Percentiles rank a stretch among this genome's conserved stretches.
Conservation (phyloP, 2,888 invertebrate species). For the Drosophila stalkeri region DNA sequence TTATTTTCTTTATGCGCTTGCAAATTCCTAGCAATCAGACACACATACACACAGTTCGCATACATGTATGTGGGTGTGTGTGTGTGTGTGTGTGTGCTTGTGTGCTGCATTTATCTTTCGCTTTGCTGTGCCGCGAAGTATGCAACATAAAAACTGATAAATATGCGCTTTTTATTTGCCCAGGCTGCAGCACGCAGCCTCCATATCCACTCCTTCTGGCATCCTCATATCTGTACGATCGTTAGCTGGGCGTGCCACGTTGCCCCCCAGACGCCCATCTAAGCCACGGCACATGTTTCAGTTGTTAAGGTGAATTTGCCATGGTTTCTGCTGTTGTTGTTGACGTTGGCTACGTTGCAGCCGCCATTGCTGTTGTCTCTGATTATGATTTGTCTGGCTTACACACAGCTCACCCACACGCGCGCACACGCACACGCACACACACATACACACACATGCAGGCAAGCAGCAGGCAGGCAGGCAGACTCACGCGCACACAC, state of each 20-base stretch:
- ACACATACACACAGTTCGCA: neutral
- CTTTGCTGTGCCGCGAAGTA: conserved; percentile 59
- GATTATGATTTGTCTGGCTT: conserved; percentile 78
- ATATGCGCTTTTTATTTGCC: conserved; percentile 63
- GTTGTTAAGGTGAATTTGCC: conserved; percentile 64
- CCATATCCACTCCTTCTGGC: neutral
- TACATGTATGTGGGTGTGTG: neutral
- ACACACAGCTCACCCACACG: conserved; percentile 33
- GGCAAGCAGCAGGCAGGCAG: neutral
- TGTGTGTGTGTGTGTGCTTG: neutral
- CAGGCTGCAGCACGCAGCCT: conserved; percentile 28
- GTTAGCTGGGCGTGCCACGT: conserved; percentile 44
- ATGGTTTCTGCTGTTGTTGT: conserved; percentile 34
- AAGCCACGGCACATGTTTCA: conserved; percentile 37
- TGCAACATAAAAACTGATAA: conserved; percentile 69
- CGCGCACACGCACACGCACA: conserved; percentile 12
- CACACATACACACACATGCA: neutral
- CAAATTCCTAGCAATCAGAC: conserved; percentile 9
- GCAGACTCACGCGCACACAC: neutral
- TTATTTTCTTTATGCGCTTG: conserved; percentile 42
- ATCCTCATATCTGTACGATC: conserved; percentile 30
- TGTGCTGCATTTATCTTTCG: conserved; percentile 34
- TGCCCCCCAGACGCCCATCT: conserved; percentile 15
- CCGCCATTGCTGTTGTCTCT: conserved; percentile 55
- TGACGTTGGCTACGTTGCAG: conserved; percentile 30